A percentile compares a stretch with the other conserved stretches of the same genome.
phyloP scores from a whole-genome alignment of 2,797 vertebrate species.

The Carduelis carduelis region DNA sequence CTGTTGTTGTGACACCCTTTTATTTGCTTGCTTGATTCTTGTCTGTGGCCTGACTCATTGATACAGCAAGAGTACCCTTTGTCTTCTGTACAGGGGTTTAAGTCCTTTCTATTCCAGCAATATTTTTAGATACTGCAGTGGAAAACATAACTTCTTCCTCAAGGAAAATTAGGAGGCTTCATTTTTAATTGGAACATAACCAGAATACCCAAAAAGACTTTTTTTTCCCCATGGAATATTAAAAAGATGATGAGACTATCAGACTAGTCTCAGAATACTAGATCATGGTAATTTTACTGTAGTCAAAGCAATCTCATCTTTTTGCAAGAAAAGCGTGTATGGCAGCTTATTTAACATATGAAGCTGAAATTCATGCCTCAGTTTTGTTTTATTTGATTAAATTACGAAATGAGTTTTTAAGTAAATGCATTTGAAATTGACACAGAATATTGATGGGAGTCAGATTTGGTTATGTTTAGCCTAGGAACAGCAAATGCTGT shows the following conservation, averaged over 20 bases:
- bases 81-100: not conserved
- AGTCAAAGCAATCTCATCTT: not conserved
- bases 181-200: not conserved
- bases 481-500: not conserved
- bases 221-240: not conserved
- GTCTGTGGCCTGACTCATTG: not conserved
- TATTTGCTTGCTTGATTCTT: not conserved
- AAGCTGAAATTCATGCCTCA: not conserved
- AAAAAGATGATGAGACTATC: not conserved
- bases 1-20: not conserved
- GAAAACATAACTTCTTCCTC: not conserved
- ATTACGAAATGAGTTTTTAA: not conserved
- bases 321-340: not conserved
- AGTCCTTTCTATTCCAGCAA: not conserved
- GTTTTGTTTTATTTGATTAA: not conserved
- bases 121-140: not conserved
- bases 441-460: not conserved
- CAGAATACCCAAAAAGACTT: not conserved
- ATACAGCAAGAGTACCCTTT: not conserved
- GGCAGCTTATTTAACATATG: not conserved
- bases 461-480: not conserved
- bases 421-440: not conserved
- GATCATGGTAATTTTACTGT: not conserved
- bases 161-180: not conserved
- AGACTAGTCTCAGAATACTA: not conserved